Percentiles rank a stretch among this genome's conserved stretches.
These are phyloP conservation scores for Threskiornis aethiopicus DNA, from an alignment of 2,797 vertebrate species.

Conservation along the genomic window DNA sequence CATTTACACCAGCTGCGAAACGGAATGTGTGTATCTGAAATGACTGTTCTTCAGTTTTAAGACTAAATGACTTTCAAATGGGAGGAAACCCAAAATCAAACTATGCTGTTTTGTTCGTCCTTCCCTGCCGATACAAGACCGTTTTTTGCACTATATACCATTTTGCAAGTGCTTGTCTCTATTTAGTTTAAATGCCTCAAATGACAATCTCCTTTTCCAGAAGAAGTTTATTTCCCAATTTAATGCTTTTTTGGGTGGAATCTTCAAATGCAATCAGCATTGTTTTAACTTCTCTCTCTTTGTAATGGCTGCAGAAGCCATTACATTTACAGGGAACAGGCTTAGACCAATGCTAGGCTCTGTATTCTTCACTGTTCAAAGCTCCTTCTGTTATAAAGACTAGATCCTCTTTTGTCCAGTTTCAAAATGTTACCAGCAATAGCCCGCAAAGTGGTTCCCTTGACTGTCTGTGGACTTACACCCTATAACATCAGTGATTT, in stretches of 20 bases:
- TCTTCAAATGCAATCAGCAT: not conserved
- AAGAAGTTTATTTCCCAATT: not conserved
- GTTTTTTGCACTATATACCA: not conserved
- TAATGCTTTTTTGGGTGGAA: not conserved
- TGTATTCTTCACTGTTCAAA: not conserved
- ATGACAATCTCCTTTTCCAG: not conserved
- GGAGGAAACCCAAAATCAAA: not conserved
- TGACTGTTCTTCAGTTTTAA: not conserved
- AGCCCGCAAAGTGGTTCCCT: not conserved
- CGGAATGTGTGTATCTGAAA: not conserved
- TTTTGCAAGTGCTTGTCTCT: not conserved
- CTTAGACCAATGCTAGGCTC: not conserved
- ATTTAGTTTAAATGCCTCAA: not conserved
- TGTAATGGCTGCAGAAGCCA: not conserved
- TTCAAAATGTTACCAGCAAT: not conserved
- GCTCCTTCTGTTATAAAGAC: not conserved
- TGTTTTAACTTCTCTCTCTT: not conserved
- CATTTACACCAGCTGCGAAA: not conserved
- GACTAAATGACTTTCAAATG: slow-evolving; percentile 13
- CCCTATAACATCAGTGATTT: not conserved
- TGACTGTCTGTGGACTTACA: not conserved
- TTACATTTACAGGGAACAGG: not conserved
- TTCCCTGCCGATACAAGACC: not conserved
- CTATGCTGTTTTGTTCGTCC: not conserved
- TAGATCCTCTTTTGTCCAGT: not conserved